phyloP scores from a whole-genome alignment of 2,113 vertebrate species.

The Thalassarche chlororhynchos region DNA sequence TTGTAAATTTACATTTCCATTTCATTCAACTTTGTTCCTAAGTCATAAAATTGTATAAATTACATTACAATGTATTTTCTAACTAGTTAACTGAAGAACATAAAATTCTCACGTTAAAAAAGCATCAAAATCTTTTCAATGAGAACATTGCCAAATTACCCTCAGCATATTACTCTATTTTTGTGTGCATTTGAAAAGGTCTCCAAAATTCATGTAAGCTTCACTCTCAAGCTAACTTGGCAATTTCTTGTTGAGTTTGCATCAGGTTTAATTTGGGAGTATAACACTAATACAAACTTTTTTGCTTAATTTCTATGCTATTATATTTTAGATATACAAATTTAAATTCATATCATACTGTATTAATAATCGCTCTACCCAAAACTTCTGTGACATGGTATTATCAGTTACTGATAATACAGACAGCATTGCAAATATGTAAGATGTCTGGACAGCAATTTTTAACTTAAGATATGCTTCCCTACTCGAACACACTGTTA shows the following conservation, averaged over 20 bases:
- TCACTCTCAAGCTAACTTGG: background rate
- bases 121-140: background rate
- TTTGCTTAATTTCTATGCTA: background rate
- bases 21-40: background rate
- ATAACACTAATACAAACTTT: background rate
- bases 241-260: background rate
- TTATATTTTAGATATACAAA: background rate
- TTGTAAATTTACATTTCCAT: background rate
- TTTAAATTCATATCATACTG: background rate
- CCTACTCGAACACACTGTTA: background rate
- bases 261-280: background rate
- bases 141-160: background rate
- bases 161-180: background rate
- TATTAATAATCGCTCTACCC: background rate
- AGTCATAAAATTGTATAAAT: background rate
- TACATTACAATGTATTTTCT: background rate
- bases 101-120: background rate
- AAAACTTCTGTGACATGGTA: background rate
- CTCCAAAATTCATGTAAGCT: background rate
- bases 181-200: background rate
- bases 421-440: background rate
- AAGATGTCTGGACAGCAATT: background rate
- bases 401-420: background rate
- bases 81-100: background rate
- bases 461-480: background rate